Conservation (phyloP, 2,113 vertebrate species). For the Tetraodon nigroviridis region DNA sequence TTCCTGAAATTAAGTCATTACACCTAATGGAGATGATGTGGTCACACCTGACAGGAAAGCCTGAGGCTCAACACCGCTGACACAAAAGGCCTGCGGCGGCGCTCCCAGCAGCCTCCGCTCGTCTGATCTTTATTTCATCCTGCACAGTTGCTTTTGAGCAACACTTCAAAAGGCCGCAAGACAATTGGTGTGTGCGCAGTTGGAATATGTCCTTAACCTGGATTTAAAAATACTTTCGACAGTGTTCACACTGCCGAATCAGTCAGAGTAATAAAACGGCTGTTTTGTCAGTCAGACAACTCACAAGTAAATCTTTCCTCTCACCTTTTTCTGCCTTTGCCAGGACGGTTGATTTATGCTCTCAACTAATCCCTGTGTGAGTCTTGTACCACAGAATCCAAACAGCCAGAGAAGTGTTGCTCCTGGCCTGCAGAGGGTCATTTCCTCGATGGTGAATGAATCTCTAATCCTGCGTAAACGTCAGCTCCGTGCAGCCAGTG, state of each 20-base stretch:
- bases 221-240: conserved; percentile 8
- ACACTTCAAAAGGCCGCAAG: conserved; percentile 2
- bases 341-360: conserved; percentile 37
- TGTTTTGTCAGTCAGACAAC: too few relatives aligned
- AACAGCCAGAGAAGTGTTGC: conserved; percentile 41
- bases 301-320: background rate
- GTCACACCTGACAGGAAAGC: conserved; percentile 62
- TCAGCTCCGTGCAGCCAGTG: conserved; percentile 48
- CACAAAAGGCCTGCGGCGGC: conserved; percentile 23
- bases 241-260: too few relatives aligned
- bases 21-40: conserved; percentile 38
- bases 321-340: conserved; percentile 1
- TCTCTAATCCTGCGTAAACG: conserved; percentile 64
- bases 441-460: conserved; percentile 54
- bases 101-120: background rate
- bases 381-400: conserved; percentile 34
- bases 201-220: conserved; percentile 15
- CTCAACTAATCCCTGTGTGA: conserved; percentile 26
- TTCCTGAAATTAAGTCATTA: conserved; percentile 66
- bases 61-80: conserved; percentile 25
- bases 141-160: conserved; percentile 25
- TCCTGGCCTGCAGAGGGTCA: conserved; percentile 46
- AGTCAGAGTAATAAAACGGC: too few relatives aligned
- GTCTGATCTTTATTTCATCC: conserved; percentile 15
- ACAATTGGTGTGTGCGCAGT: too few relatives aligned